These are phyloP conservation scores for Distichodus sexfasciatus DNA, from an alignment of 2,797 vertebrate species.

Conservation along the genomic window DNA sequence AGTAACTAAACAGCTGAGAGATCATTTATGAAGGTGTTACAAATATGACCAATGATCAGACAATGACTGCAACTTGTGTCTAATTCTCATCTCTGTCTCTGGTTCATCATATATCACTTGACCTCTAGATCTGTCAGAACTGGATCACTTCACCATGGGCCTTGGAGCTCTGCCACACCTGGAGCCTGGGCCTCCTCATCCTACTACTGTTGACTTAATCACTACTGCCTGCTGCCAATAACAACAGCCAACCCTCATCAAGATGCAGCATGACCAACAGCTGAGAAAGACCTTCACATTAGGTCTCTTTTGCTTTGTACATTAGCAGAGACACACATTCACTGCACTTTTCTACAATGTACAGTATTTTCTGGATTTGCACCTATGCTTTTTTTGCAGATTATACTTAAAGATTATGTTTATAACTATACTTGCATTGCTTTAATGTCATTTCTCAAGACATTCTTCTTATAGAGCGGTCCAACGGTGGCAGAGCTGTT, in stretches of 20 bases:
- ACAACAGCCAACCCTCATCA: slow-evolving; percentile 22
- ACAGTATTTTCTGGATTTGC: neutral
- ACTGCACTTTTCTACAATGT: neutral
- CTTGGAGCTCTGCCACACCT: slow-evolving; percentile 29
- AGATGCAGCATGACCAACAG: slow-evolving; percentile 2
- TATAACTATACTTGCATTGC: too few species aligned
- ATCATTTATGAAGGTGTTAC: too few species aligned
- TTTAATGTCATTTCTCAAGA: too few species aligned
- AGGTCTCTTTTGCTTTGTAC: neutral
- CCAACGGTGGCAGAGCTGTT: neutral
- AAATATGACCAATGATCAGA: too few species aligned
- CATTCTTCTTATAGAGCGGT: too few species aligned
- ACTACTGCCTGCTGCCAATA: slow-evolving; percentile 42
- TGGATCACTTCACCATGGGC: slow-evolving; percentile 37
- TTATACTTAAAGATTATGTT: neutral
- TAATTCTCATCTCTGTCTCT: neutral
- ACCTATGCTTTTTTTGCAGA: neutral
- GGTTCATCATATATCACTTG: neutral
- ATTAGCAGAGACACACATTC: neutral
- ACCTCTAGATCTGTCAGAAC: slow-evolving; percentile 15
- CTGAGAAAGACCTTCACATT: neutral
- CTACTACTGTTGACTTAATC: slow-evolving; percentile 40
- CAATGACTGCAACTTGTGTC: neutral
- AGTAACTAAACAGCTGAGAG: neutral
- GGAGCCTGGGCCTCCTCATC: slow-evolving; percentile 33